phyloP scores from a whole-genome alignment of 2,113 vertebrate species.

The Ochotona curzoniae region DNA sequence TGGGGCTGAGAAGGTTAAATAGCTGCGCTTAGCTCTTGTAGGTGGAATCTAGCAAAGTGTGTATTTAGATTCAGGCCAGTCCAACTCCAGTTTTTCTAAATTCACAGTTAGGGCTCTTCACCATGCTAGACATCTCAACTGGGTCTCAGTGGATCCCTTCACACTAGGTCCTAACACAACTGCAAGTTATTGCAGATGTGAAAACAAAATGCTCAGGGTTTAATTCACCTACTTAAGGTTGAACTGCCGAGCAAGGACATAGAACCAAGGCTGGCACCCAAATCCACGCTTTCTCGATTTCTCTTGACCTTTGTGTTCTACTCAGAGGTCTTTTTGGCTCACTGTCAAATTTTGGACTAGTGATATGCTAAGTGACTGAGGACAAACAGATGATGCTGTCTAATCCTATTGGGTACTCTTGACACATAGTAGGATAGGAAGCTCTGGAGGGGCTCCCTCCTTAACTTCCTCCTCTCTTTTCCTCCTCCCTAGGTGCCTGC shows the following conservation, averaged over 20 bases:
- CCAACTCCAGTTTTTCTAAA: background rate
- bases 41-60: background rate
- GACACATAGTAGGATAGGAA: background rate
- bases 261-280: background rate
- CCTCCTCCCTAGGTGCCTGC: conserved; percentile 89
- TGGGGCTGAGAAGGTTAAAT: background rate
- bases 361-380: background rate
- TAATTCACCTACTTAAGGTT: conserved; percentile 1
- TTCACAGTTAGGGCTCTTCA: background rate
- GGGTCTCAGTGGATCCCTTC: background rate
- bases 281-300: background rate
- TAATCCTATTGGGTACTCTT: background rate
- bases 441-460: background rate
- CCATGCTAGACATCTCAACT: background rate
- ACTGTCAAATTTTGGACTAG: background rate
- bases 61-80: background rate
- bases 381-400: background rate
- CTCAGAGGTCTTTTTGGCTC: background rate
- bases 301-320: background rate
- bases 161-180: background rate
- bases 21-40: background rate
- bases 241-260: background rate
- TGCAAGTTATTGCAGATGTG: background rate
- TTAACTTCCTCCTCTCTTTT: conserved; percentile 15
- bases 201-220: background rate